Evolutionary conservation across 1,140 invertebrate species (phyloP), one percentile per base, ranked within the genome.

Genomic region (Chironomus tepperi): DNA sequence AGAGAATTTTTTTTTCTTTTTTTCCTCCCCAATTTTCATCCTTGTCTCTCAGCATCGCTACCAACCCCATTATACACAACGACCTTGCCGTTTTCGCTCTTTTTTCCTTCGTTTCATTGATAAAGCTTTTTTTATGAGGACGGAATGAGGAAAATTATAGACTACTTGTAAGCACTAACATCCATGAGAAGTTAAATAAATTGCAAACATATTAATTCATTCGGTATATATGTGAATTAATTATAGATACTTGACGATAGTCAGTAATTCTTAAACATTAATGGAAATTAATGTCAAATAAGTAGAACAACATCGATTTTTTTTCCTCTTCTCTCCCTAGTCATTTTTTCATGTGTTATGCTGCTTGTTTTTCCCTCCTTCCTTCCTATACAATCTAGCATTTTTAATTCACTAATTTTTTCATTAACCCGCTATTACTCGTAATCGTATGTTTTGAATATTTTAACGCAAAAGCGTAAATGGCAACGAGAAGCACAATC

Each of bases 251-350:
- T 34, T 34, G 24, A 57, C 47, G 1, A 57, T 57, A 5, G 10
- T 57, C 47, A 10, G 12, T 12, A 57, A 57, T 57, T 57, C 47
- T n/a, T 57, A 57, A 57, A 57, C n/a, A 57, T 57, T 57, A 8
- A 57, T 57, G 47, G 15, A 34, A 57, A n/a, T 47, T 57, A 57
- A 57, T 47, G 43, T 10, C 15, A 47, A 47, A 15, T 47, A 47
- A 47, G 43, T 57, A 15, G 47, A 57, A 57, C 47, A 57, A n/a
- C 47, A 57, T 57, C 47, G 47, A 57, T 57, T 57, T 57, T 57
- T 57, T 57, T 57, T 15, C 12, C 47, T 47, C 43, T 57, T 57
- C 15, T 15, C 47, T 57, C n/a, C 47, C 24, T 34, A 34, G 24
- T n/a, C n/a, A n/a, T n/a, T n/a, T n/a, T n/a, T n/a, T n/a, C n/a